Percentiles rank a stretch among this genome's conserved stretches.
Evolutionary conservation across 2,888 invertebrate genomes (phyloP).

Genomic region (Tridacna gigas): DNA sequence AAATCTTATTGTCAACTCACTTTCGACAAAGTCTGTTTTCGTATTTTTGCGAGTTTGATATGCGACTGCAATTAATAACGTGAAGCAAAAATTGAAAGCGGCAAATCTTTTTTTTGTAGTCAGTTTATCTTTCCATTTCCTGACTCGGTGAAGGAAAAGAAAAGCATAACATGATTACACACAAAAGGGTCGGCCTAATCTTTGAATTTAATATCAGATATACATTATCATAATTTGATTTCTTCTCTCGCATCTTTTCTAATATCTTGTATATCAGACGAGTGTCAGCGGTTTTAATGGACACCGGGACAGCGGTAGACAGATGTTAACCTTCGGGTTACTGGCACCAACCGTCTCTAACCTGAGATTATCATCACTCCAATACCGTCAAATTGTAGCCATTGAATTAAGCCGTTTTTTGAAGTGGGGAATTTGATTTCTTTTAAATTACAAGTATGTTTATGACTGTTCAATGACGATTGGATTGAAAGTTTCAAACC

Average conservation of each 20-base stretch:
- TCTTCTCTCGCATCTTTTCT: constrained; percentile 19
- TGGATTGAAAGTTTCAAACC: too few species aligned
- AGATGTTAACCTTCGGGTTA: constrained; percentile 18
- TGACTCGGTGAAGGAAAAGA: too few species aligned
- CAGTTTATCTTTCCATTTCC: too few species aligned
- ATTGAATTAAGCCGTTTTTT: not conserved
- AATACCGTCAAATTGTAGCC: constrained; percentile 18
- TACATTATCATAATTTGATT: constrained; percentile 30
- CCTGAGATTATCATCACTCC: constrained; percentile 3
- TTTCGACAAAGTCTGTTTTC: too few species aligned
- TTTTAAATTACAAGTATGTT: too few species aligned
- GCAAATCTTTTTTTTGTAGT: too few species aligned
- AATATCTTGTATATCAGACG: constrained; percentile 23
- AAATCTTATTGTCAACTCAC: too few species aligned
- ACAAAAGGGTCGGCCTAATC: constrained; percentile 16
- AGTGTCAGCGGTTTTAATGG: constrained; percentile 27
- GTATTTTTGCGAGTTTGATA: too few species aligned
- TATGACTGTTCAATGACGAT: too few species aligned
- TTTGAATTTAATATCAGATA: constrained; percentile 25
- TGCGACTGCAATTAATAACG: too few species aligned
- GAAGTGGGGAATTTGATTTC: too few species aligned
- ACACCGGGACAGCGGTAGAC: constrained; percentile 15
- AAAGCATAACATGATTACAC: not conserved
- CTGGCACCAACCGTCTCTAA: not conserved
- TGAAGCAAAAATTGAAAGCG: too few species aligned